phyloP scores from a whole-genome alignment of 2,888 invertebrate species.

The Drosophila putrida region DNA sequence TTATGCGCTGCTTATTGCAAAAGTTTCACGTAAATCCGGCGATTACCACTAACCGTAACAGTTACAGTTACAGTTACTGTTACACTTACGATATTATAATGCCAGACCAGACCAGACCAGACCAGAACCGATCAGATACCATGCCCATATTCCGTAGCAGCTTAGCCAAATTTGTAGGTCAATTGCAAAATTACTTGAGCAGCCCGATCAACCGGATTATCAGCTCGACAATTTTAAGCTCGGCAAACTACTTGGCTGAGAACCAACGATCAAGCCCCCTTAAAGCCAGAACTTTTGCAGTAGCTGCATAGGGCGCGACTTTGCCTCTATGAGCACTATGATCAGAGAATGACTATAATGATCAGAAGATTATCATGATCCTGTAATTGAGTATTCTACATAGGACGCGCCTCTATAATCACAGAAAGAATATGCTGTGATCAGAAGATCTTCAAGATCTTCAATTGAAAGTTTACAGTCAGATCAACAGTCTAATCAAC shows the following conservation, averaged over 20 bases:
- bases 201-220: constrained; percentile 40
- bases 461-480: too few relatives aligned
- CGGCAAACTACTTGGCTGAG: not conserved
- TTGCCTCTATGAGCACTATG: not conserved
- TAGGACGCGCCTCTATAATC: not conserved
- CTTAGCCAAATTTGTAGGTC: constrained; percentile 75
- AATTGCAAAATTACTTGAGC: constrained; percentile 70
- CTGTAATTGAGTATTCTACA: not conserved
- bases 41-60: constrained; percentile 58
- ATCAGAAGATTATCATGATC: not conserved
- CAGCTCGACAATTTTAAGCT: constrained; percentile 30
- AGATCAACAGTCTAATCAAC: too few relatives aligned
- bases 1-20: constrained; percentile 65
- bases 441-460: too few relatives aligned
- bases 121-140: not conserved
- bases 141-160: constrained; percentile 20
- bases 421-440: too few relatives aligned
- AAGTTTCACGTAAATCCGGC: constrained; percentile 74
- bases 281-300: constrained; percentile 44
- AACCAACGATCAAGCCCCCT: constrained; percentile 44
- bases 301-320: constrained; percentile 41
- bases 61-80: constrained; percentile 4
- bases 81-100: not conserved
- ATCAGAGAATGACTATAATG: not conserved
- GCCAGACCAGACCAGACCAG: not conserved